These are phyloP conservation scores for Zootoca vivipara DNA, from an alignment of 2,113 vertebrate genomes.

Conservation along the genomic window DNA sequence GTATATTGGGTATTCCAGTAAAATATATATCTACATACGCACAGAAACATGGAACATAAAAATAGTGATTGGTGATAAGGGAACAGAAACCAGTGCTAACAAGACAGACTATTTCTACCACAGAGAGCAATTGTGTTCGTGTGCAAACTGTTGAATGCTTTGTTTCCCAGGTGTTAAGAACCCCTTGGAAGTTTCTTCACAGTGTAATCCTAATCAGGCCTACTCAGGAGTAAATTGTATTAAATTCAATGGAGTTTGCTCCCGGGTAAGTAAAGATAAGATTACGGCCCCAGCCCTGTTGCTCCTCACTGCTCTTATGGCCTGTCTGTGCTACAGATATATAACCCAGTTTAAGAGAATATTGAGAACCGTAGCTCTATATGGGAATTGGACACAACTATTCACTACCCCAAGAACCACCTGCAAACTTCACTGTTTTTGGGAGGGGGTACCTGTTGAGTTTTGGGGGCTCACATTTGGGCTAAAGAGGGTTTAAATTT, in stretches of 20 bases:
- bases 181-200: not conserved
- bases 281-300: not conserved
- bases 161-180: not conserved
- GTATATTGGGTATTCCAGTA: conserved; percentile 70
- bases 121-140: conserved; percentile 43
- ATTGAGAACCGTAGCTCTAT: not conserved
- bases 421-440: not conserved
- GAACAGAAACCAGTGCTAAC: conserved; percentile 67
- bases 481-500: not conserved
- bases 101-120: conserved; percentile 44
- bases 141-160: conserved; percentile 47
- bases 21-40: conserved; percentile 75
- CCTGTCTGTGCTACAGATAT: not conserved
- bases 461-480: not conserved
- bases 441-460: not conserved
- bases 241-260: too few species aligned
- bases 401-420: not conserved
- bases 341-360: not conserved
- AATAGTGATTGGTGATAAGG: conserved; percentile 70
- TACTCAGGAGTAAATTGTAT: too few species aligned
- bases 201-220: too few species aligned
- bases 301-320: conserved; percentile 23
- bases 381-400: not conserved
- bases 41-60: conserved; percentile 71
- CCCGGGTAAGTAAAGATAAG: too few species aligned